A percentile compares a stretch with the other conserved stretches of the same genome.
These are phyloP conservation scores for Motacilla alba DNA, from an alignment of 2,113 vertebrate species.

Conservation along the genomic window DNA sequence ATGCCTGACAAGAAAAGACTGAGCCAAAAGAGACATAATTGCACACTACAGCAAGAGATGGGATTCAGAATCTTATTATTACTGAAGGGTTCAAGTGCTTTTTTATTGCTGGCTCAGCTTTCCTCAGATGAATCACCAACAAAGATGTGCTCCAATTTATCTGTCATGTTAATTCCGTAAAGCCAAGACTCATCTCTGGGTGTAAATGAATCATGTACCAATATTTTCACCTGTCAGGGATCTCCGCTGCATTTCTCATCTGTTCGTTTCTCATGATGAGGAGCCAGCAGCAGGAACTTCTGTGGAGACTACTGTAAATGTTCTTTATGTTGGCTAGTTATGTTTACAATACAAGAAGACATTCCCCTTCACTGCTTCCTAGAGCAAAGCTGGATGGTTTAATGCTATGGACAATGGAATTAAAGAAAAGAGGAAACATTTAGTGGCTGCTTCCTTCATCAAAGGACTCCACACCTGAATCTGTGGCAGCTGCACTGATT, in stretches of 20 bases:
- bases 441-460: conserved; percentile 91
- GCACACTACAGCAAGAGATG: neutral
- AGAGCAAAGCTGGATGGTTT: conserved; percentile 69
- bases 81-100: neutral
- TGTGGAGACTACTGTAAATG: neutral
- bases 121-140: neutral
- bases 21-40: neutral
- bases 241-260: neutral
- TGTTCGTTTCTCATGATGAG: neutral
- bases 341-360: conserved; percentile 26
- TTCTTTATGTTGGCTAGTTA: conserved; percentile 17
- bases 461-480: conserved; percentile 95
- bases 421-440: conserved; percentile 37
- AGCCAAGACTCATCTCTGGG: neutral
- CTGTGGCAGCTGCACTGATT: conserved; percentile 84
- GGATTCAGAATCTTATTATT: neutral
- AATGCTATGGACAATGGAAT: conserved; percentile 21
- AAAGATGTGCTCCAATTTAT: neutral
- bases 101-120: conserved; percentile 20
- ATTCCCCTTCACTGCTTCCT: conserved; percentile 75
- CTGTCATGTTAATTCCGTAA: neutral
- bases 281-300: conserved; percentile 11
- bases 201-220: neutral
- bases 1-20: neutral
- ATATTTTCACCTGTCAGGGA: neutral